A percentile compares a stretch with the other conserved stretches of the same genome.
These are phyloP conservation scores for Nothobranchius kuhntae DNA, from an alignment of 2,113 vertebrate species.

Conservation along the genomic window DNA sequence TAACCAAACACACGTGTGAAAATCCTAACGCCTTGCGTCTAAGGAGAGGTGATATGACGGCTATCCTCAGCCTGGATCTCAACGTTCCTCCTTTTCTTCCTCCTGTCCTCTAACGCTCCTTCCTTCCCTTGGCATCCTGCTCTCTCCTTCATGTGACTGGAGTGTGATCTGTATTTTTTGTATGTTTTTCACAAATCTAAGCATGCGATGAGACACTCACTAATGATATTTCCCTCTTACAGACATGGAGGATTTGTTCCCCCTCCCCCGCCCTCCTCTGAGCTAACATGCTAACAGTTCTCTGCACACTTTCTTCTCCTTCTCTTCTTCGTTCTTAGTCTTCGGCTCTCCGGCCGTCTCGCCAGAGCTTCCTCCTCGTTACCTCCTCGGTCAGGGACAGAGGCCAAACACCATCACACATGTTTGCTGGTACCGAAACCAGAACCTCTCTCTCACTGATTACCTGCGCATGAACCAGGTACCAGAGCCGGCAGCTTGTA, in stretches of 20 bases:
- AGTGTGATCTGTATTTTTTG: background rate
- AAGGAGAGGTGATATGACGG: background rate
- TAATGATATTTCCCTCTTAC: constrained; percentile 30
- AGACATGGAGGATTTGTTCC: constrained; percentile 40
- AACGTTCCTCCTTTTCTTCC: constrained; percentile 1
- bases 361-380: constrained; percentile 89
- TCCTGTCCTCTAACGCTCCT: background rate
- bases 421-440: constrained; percentile 95
- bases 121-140: constrained; percentile 1
- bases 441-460: constrained; percentile 91
- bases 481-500: constrained; percentile 51
- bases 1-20: background rate
- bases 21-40: too few relatives aligned
- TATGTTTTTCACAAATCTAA: constrained; percentile 2
- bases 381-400: constrained; percentile 89
- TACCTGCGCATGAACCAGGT: constrained; percentile 95
- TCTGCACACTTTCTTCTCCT: constrained; percentile 20
- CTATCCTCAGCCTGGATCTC: background rate
- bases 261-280: background rate
- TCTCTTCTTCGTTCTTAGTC: constrained; percentile 73
- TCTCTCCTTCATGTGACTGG: background rate
- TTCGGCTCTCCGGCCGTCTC: constrained; percentile 85
- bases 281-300: constrained; percentile 63
- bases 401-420: constrained; percentile 94
- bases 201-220: background rate